Conservation (phyloP, 37 sponge, comb jelly and placozoan genomes). For the Chondrilla cf. caribensis region DNA sequence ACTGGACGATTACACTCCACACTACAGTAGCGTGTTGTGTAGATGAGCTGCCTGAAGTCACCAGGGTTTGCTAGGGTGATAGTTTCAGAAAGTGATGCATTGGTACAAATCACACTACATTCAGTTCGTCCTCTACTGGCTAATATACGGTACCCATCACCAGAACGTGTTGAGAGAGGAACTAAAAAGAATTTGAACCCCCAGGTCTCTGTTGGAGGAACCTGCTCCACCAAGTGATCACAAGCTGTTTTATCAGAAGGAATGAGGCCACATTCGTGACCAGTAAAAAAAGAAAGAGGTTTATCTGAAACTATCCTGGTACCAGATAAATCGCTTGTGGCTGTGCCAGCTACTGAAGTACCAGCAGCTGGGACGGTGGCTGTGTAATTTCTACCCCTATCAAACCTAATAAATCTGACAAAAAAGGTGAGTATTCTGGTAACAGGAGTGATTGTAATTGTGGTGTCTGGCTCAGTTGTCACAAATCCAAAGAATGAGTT, state of each 20-base stretch:
- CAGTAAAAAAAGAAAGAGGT: conserved; percentile 3
- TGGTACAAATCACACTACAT: conserved; percentile 20
- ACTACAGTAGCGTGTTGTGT: not conserved
- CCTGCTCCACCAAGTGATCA: conserved; percentile 58
- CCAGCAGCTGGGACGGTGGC: not conserved
- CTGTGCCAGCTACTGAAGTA: not conserved
- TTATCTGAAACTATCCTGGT: conserved; percentile 14
- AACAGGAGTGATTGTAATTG: conserved; percentile 9
- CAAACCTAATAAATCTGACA: not conserved
- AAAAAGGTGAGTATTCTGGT: not conserved
- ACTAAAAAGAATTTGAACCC: conserved; percentile 34
- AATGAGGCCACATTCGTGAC: conserved; percentile 41
- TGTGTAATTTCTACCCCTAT: not conserved
- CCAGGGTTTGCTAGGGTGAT: not conserved
- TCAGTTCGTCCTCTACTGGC: conserved; percentile 18
- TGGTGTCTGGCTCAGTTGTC: conserved; percentile 25
- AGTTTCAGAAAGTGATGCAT: not conserved
- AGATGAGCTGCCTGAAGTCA: not conserved
- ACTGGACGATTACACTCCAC: conserved; percentile 27
- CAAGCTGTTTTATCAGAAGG: conserved; percentile 31
- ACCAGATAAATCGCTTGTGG: conserved; percentile 34
- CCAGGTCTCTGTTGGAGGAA: conserved; percentile 34
- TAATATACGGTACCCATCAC: conserved; percentile 39
- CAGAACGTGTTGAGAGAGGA: conserved; percentile 1
- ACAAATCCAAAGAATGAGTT: conserved; percentile 15